These are phyloP conservation scores for Oceanodroma tethys DNA, from an alignment of 2,113 vertebrate species.

Conservation along the genomic window DNA sequence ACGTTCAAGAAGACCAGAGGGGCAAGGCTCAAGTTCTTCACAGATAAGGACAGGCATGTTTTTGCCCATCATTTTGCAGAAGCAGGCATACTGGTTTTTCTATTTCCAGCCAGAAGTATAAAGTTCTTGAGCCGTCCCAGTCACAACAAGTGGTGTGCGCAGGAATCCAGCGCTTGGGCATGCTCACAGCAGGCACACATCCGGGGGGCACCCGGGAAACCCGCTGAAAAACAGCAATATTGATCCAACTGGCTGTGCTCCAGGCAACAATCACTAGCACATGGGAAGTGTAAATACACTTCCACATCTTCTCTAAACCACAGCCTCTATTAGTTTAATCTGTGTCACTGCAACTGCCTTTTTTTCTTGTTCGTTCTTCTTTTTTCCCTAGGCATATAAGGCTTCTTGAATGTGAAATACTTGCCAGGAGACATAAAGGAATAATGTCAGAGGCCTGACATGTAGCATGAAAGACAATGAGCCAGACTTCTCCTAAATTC, in stretches of 20 bases:
- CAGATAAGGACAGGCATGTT: not conserved
- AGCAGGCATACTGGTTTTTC: not conserved
- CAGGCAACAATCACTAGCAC: not conserved
- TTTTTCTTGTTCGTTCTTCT: not conserved
- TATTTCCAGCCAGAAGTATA: not conserved
- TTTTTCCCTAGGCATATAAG: not conserved
- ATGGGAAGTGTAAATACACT: not conserved
- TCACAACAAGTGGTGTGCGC: not conserved
- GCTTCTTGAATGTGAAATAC: not conserved
- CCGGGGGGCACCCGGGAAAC: not conserved
- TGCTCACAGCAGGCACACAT: not conserved
- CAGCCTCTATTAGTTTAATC: constrained; percentile 4
- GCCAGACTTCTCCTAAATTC: not conserved
- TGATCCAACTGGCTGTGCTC: not conserved
- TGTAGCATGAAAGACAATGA: not conserved
- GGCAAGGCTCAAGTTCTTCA: not conserved
- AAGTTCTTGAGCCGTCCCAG: not conserved
- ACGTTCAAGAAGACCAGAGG: not conserved
- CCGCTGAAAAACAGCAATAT: not conserved
- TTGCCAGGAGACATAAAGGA: constrained; percentile 14
- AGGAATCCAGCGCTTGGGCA: not conserved
- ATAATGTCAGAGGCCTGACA: not conserved
- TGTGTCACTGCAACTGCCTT: not conserved
- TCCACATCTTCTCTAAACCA: not conserved
- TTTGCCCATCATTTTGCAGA: not conserved